Evolutionary conservation across 1,140 invertebrate genomes (phyloP).

Genomic region (Pissodes strobi): DNA sequence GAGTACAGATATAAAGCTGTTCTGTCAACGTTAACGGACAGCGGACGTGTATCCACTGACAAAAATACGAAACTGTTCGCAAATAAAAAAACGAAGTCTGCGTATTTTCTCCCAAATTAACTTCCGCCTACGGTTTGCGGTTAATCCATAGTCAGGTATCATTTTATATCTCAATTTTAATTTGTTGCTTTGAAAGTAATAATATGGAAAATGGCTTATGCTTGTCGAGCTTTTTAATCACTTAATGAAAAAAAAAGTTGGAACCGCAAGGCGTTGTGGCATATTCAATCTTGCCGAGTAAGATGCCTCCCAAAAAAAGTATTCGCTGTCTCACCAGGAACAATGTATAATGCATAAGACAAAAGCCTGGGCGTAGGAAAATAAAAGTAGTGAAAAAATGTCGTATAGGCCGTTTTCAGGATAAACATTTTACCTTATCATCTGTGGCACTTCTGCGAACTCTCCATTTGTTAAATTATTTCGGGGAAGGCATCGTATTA

Average conservation of each 20-base stretch:
- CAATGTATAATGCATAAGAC: constrained; percentile 24
- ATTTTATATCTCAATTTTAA: not conserved
- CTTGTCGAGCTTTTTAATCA: constrained; percentile 8
- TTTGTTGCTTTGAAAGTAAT: not conserved
- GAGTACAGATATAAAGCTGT: too few relatives aligned
- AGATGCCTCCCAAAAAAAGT: constrained; percentile 12
- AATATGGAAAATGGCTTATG: not conserved
- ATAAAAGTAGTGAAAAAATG: constrained; percentile 23
- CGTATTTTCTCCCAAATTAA: not conserved
- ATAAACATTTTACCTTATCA: constrained; percentile 25
- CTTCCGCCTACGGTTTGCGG: not conserved
- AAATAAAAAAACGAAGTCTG: too few relatives aligned
- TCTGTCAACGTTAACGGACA: too few relatives aligned
- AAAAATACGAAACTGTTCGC: too few relatives aligned
- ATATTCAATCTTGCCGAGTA: constrained; percentile 13
- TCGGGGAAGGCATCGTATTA: constrained; percentile 30
- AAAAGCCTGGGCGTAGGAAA: constrained; percentile 11
- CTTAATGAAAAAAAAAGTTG: constrained; percentile 3
- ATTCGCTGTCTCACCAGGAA: constrained; percentile 2
- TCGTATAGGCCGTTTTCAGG: constrained; percentile 11
- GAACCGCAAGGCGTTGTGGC: constrained; percentile 6
- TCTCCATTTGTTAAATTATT: constrained; percentile 34
- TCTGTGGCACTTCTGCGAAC: constrained; percentile 14
- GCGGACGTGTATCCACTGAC: too few relatives aligned
- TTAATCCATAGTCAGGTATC: not conserved